Percentiles rank a stretch among this genome's conserved stretches.
phyloP scores from a whole-genome alignment of 2,113 vertebrate genomes.

The Rhea americana region DNA sequence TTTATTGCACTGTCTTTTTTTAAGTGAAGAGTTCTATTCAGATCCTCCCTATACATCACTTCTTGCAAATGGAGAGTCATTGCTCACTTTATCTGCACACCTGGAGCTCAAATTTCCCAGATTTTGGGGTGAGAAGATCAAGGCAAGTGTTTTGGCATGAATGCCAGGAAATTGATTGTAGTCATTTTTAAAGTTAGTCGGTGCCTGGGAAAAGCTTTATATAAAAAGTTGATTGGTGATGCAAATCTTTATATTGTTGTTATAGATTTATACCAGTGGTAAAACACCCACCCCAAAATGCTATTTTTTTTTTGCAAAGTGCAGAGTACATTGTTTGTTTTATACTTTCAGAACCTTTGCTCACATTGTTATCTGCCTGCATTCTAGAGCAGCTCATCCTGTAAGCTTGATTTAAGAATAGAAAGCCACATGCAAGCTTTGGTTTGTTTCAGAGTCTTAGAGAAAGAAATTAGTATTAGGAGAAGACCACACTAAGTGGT shows the following conservation, averaged over 20 bases:
- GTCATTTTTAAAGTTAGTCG: not conserved
- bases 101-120: too few species aligned
- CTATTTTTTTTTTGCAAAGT: not conserved
- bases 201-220: not conserved
- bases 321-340: not conserved
- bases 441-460: not conserved
- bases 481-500: not conserved
- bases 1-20: not conserved
- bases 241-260: not conserved
- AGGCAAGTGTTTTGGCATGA: not conserved
- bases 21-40: not conserved
- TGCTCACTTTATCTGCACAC: not conserved
- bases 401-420: not conserved
- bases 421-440: not conserved
- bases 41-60: not conserved
- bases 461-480: not conserved
- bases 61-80: not conserved
- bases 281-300: not conserved
- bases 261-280: not conserved
- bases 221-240: not conserved
- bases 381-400: not conserved
- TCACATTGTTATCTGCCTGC: not conserved
- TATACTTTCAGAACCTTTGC: not conserved
- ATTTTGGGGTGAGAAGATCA: not conserved
- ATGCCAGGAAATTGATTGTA: conserved; percentile 4